These are phyloP conservation scores for Sapayoa aenigma DNA, from an alignment of 2,113 vertebrate genomes.

Conservation along the genomic window DNA sequence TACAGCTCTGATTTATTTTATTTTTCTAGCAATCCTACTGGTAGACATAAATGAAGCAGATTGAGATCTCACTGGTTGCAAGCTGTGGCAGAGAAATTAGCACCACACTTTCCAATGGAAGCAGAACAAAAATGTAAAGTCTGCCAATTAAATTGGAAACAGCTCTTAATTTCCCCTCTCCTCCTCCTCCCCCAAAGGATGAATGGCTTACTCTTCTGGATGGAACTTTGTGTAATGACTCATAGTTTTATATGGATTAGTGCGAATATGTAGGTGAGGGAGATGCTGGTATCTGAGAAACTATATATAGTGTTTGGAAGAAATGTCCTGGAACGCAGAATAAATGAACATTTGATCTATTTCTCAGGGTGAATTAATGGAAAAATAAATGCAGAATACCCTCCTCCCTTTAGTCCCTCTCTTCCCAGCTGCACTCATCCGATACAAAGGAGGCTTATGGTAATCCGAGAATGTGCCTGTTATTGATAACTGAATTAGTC, in stretches of 20 bases:
- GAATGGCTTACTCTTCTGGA: conserved; percentile 60
- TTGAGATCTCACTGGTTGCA: background rate
- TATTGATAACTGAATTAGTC: background rate
- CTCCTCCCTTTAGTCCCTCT: background rate
- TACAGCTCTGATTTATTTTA: background rate
- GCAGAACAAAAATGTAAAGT: conserved; percentile 61
- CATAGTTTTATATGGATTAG: conserved; percentile 58
- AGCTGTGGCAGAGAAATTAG: conserved; percentile 51
- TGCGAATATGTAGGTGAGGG: conserved; percentile 56
- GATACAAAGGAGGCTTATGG: background rate
- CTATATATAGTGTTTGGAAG: conserved; percentile 48
- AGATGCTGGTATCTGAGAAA: conserved; percentile 35
- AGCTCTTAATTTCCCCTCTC: conserved; percentile 60
- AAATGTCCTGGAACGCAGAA: conserved; percentile 14
- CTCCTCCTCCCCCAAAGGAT: conserved; percentile 21
- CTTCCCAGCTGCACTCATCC: background rate
- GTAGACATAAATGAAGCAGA: background rate
- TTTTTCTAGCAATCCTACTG: background rate
- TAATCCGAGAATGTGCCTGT: background rate
- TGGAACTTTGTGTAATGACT: conserved; percentile 61
- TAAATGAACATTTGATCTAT: conserved; percentile 26
- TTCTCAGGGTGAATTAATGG: background rate
- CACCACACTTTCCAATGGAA: conserved; percentile 57
- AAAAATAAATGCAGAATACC: conserved; percentile 10
- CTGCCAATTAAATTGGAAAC: conserved; percentile 68